phyloP scores from a whole-genome alignment of 2,888 invertebrate species.

The Notocelia uddmanniana region DNA sequence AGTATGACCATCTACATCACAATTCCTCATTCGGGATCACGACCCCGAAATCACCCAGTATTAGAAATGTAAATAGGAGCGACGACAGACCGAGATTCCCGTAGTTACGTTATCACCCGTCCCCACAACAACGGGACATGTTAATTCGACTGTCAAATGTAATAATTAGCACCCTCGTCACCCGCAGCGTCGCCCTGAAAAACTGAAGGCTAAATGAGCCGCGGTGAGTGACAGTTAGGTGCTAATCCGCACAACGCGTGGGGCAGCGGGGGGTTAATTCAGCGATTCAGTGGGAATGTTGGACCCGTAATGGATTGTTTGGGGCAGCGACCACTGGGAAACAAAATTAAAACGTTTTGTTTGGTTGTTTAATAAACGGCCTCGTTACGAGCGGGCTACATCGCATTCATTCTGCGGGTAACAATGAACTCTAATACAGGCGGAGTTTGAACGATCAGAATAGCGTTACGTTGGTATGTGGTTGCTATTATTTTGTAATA shows the following conservation, averaged over 20 bases:
- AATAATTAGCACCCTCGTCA: conserved; percentile 55
- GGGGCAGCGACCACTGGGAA: neutral
- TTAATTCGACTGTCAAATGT: conserved; percentile 53
- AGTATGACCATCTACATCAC: too few relatives aligned
- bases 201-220: conserved; percentile 22
- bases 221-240: conserved; percentile 29
- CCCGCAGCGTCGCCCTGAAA: conserved; percentile 36
- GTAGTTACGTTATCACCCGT: conserved; percentile 3
- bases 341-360: conserved; percentile 5
- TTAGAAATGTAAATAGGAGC: too few relatives aligned
- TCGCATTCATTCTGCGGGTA: neutral
- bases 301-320: neutral
- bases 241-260: conserved; percentile 1
- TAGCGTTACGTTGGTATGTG: too few relatives aligned
- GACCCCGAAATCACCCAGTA: too few relatives aligned
- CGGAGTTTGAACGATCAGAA: neutral
- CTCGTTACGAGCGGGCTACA: neutral
- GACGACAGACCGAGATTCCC: neutral
- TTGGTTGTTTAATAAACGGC: neutral
- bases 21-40: too few relatives aligned
- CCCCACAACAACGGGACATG: conserved; percentile 41
- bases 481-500: too few relatives aligned
- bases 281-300: neutral
- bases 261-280: neutral
- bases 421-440: neutral